Conservation (phyloP, 1,140 invertebrate species). For the Sycophila sp. region DNA sequence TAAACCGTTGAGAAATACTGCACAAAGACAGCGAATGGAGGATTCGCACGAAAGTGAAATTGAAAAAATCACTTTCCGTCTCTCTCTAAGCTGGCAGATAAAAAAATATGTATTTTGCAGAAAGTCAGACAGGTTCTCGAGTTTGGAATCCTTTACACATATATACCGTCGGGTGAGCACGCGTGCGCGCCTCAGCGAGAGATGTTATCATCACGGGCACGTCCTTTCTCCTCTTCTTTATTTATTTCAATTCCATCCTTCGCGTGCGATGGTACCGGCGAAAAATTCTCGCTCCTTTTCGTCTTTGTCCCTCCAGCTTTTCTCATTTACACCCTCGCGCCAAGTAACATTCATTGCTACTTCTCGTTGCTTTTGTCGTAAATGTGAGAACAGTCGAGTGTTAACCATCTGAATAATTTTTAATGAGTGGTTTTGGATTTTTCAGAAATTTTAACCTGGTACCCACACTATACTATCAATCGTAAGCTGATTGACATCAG, state of each 20-base stretch:
- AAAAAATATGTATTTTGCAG: slow-evolving; percentile 44
- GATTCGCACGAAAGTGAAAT: no score
- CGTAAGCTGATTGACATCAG: no score
- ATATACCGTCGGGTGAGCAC: slow-evolving; percentile 19
- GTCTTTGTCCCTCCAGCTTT: neutral
- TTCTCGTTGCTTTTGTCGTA: no score
- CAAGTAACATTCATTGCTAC: no score
- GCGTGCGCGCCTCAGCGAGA: slow-evolving; percentile 42
- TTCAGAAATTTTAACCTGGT: no score
- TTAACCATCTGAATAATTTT: no score
- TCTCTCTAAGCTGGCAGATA: slow-evolving; percentile 15
- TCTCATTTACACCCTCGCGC: neutral
- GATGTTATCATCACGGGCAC: slow-evolving; percentile 48
- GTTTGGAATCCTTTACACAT: slow-evolving; percentile 38
- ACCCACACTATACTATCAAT: no score
- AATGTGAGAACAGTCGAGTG: no score
- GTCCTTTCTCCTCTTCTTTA: slow-evolving; percentile 18
- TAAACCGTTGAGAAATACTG: no score
- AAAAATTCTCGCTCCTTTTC: slow-evolving; percentile 17
- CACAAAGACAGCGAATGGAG: no score
- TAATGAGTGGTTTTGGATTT: no score
- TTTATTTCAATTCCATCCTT: slow-evolving; percentile 29
- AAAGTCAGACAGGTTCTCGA: slow-evolving; percentile 47
- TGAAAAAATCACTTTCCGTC: slow-evolving; percentile 4
- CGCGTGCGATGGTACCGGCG: neutral